A percentile compares a stretch with the other conserved stretches of the same genome.
Evolutionary conservation across 1,140 invertebrate genomes (phyloP).

Genomic region (Drosophila subpulchrella): DNA sequence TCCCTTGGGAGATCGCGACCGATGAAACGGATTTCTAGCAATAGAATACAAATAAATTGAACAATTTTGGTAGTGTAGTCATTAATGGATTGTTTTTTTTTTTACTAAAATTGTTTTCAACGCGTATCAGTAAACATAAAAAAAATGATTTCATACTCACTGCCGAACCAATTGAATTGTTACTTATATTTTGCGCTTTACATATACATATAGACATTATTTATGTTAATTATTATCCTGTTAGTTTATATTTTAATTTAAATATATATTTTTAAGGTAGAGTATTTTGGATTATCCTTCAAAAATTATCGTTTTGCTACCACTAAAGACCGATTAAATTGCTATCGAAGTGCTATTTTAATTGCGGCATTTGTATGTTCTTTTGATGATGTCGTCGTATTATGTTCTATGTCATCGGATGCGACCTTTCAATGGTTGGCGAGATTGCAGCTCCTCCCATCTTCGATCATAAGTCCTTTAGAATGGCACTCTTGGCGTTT

Average conservation of each 20-base stretch:
- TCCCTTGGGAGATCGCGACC: not conserved
- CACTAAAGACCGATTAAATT: slow-evolving; percentile 18
- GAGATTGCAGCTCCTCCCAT: slow-evolving; percentile 16
- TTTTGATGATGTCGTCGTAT: slow-evolving; percentile 10
- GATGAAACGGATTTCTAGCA: not conserved
- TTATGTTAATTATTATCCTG: slow-evolving; percentile 17
- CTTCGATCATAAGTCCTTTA: slow-evolving; percentile 93
- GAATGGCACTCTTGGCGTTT: slow-evolving; percentile 95
- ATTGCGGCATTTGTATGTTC: slow-evolving; percentile 7
- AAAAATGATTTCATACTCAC: not conserved
- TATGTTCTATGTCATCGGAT: slow-evolving; percentile 11
- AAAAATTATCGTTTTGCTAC: slow-evolving; percentile 10
- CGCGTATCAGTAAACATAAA: not conserved
- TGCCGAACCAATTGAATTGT: slow-evolving; percentile 13
- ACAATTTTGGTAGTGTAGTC: too few relatives aligned
- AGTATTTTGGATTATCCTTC: slow-evolving; percentile 5
- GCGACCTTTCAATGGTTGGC: slow-evolving; percentile 2
- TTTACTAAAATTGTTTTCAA: not conserved
- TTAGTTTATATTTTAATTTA: slow-evolving; percentile 9
- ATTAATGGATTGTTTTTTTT: not conserved
- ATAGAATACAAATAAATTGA: too few relatives aligned
- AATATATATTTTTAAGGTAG: slow-evolving; percentile 14
- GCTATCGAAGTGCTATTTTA: slow-evolving; percentile 6
- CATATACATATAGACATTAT: slow-evolving; percentile 6
- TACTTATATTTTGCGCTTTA: slow-evolving; percentile 13